phyloP scores from a whole-genome alignment of 2,888 invertebrate species.

The Drosophila tanythrix region DNA sequence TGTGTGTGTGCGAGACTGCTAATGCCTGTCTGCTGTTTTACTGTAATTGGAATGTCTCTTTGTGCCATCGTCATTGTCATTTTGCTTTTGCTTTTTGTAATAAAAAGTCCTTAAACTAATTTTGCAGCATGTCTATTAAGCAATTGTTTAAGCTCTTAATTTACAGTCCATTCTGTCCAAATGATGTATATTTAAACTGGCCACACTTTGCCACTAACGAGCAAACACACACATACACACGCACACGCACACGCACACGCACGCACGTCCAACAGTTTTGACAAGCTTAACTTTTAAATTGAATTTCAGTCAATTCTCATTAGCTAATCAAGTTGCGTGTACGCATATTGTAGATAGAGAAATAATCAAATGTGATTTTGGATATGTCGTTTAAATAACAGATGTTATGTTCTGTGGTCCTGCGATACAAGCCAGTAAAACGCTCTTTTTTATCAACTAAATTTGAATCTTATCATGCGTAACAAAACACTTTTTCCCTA shows the following conservation, averaged over 20 bases:
- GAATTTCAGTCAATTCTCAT: conserved; percentile 48
- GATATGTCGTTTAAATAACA: conserved; percentile 23
- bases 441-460: conserved; percentile 43
- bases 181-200: conserved; percentile 12
- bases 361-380: neutral
- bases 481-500: conserved; percentile 31
- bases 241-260: conserved; percentile 1
- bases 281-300: conserved; percentile 50
- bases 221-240: conserved; percentile 4
- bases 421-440: conserved; percentile 14
- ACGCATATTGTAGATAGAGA: neutral
- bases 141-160: conserved; percentile 80
- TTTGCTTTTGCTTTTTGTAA: conserved; percentile 14
- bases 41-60: conserved; percentile 70
- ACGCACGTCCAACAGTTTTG: conserved; percentile 18
- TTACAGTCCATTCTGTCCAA: conserved; percentile 39
- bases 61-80: conserved; percentile 47
- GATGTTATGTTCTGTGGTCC: conserved; percentile 27
- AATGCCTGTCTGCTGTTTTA: conserved; percentile 57
- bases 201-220: conserved; percentile 5
- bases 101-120: conserved; percentile 73
- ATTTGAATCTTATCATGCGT: conserved; percentile 43
- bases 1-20: conserved; percentile 26
- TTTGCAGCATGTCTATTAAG: conserved; percentile 77
- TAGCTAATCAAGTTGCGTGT: conserved; percentile 30